Base-by-base conservation (phyloP, 2,888 invertebrate genomes). In the Argyra leucocephala region DNA sequence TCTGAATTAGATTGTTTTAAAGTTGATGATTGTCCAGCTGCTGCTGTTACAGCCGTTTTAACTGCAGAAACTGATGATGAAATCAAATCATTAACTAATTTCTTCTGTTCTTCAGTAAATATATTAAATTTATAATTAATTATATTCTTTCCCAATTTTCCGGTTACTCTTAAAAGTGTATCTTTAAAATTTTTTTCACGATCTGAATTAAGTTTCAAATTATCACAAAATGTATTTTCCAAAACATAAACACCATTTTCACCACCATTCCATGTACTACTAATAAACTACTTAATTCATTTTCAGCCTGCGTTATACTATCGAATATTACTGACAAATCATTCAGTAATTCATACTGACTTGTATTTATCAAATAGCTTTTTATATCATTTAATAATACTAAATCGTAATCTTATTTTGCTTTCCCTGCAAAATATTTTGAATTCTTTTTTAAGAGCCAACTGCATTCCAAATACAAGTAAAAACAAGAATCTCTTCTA, bases 71-170 rank as follows among this genome's bases (percentile, higher is more conserved):
- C 48, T 12, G 48, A 48, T 31, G 72, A 72, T 1, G 79, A 78
- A 60, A 79, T 78, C 0, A 80, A 69, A 48, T 78, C 78, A 7
- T 75, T 74, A 2, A 78, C 79, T 1, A 78, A 72, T 64, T 73
- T 73, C 66, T 75, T 73, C 67, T 79, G 79, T 62, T 80, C 79
- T 61, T 80, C 79, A 48, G 76, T 76, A 67, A 79, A 79, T 22
- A 79, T 79, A 65, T 80, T 79, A 63, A 79, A 78, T 69, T 79
- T 79, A 67, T 79, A 79, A 66, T 79, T 79, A 36, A 79, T 80
- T 58, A 79, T 80, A 67, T 79, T 79, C 67, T 78, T 79, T 21
- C 79, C 79, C 67, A 79, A 79, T 67, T 79, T 80, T 0, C 79
- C 79, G 0, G 80, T 79, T 0, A 79, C 79, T 0, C 80, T 80